These are phyloP conservation scores for Astropecten irregularis DNA, from an alignment of 53 echinoderm and acorn worm species.

Conservation along the genomic window DNA sequence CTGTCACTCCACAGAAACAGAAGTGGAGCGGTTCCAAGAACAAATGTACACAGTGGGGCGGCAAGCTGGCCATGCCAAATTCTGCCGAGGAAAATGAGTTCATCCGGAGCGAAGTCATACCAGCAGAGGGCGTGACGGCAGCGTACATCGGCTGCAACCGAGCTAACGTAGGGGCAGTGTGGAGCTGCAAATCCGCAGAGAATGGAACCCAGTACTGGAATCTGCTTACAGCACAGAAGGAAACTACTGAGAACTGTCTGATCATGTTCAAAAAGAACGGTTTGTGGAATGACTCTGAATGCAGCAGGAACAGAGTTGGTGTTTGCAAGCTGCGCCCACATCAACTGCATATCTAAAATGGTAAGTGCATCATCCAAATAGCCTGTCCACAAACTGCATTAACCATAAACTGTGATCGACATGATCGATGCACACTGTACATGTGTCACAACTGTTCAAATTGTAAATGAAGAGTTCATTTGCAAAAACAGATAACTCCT, in stretches of 20 bases:
- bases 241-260: neutral
- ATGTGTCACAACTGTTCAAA: no score
- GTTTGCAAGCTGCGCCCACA: neutral
- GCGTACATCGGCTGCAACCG: no score
- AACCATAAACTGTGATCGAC: no score
- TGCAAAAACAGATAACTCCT: no score
- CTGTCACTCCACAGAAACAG: neutral
- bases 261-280: neutral
- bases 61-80: neutral
- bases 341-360: neutral
- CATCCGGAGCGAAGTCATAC: neutral
- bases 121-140: neutral
- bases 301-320: neutral
- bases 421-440: no score
- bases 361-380: no score
- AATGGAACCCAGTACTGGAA: neutral
- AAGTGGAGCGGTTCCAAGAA: neutral
- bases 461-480: no score
- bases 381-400: no score
- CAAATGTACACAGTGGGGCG: neutral
- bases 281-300: neutral
- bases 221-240: no score
- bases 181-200: neutral
- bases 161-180: no score
- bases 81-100: neutral